phyloP scores from a whole-genome alignment of 2,888 invertebrate genomes.

The Epistrophella euchroma region DNA sequence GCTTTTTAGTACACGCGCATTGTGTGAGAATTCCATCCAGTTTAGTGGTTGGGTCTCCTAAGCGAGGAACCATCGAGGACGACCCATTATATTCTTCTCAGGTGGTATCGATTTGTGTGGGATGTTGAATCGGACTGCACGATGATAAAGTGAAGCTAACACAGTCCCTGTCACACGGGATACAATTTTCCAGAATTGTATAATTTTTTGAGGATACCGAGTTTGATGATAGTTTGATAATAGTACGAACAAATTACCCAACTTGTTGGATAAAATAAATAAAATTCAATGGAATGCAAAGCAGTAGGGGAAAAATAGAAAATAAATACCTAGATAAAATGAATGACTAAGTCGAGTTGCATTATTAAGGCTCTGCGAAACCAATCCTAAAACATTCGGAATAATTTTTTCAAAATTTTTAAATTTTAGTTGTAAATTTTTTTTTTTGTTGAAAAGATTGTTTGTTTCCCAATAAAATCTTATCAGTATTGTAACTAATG shows the following conservation, averaged over 20 bases:
- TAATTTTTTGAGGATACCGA: background rate
- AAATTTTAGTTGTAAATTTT: too few species aligned
- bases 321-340: too few species aligned
- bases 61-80: constrained; percentile 31
- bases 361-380: too few species aligned
- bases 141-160: constrained; percentile 49
- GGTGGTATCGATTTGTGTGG: constrained; percentile 72
- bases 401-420: too few species aligned
- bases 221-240: background rate
- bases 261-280: background rate
- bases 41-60: background rate
- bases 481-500: too few species aligned
- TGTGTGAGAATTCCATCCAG: constrained; percentile 30
- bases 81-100: constrained; percentile 38
- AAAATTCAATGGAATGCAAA: too few species aligned
- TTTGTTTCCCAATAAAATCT: too few species aligned
- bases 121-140: constrained; percentile 52
- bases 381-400: too few species aligned
- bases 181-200: background rate
- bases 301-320: too few species aligned
- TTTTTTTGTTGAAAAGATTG: too few species aligned
- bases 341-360: too few species aligned
- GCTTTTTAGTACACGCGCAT: constrained; percentile 2
- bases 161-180: constrained; percentile 40
- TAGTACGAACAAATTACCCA: background rate